Base-by-base conservation (phyloP, 2,888 invertebrate species). In the Arenicola marina region DNA sequence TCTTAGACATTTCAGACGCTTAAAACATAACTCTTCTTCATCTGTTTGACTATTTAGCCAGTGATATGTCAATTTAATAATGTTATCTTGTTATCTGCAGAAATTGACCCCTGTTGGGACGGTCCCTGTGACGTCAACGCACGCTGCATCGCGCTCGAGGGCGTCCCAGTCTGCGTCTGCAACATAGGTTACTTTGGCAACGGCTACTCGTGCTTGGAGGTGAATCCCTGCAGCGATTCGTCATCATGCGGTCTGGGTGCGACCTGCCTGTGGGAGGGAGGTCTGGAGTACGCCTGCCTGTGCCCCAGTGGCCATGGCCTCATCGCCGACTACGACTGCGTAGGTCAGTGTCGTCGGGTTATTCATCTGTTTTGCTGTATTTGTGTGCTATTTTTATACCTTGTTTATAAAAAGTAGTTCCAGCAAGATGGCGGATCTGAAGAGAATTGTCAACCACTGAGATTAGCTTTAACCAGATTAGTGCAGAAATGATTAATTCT, bases 221-320 rank as follows among this genome's bases (percentile, higher is more conserved):
- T 34, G 43, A 56, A 46, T 11, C 56, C 56, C 2, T 56, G 56
- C 24, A 32, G 32, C n/a, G 56, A 56, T 21, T 11, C 24, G 21
- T 38, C 26, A 11, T 34, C 43, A 18, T 56, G 56, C 15, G 56
- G 56, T 21, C 24, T 43, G 1, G 44, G 32, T 80, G 93, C 95
- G 0, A 89, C 90, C 48, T 96, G 96, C 78, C 90, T 94, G 69
- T 95, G 96, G 80, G 91, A 92, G 0, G 88, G 90, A 18, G 95
- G 95, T 58, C 90, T 24, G 11, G 32, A 91, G 74, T 95, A 90
- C 80, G 92, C 92, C 78, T 96, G 96, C 81, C 88, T 91, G 45
- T 96, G 96, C 78, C 89, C 91, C 78, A 63, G 66, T 45, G 76
- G 76, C 28, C 78, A 59, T 66, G 51, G 68, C 18, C 34, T 54